A percentile compares a stretch with the other conserved stretches of the same genome.
Conservation (phyloP, 2,113 vertebrate genomes). For the Oryzias curvinotus region DNA sequence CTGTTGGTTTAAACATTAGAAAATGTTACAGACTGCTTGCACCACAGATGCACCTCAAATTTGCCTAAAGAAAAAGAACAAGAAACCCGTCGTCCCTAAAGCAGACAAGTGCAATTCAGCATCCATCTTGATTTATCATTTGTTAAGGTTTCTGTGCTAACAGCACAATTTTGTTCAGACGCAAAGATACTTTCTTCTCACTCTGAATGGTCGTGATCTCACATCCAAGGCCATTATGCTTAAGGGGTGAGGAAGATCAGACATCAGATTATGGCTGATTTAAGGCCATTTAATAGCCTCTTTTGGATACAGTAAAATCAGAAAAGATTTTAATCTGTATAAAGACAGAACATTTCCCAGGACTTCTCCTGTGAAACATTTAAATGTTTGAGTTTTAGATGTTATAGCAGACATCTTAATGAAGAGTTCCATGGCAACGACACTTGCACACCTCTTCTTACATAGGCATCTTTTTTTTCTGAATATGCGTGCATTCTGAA, state of each 20-base stretch:
- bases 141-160: conserved; percentile 48
- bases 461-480: background rate
- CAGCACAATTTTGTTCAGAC: conserved; percentile 55
- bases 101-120: conserved; percentile 22
- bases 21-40: conserved; percentile 16
- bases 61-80: conserved; percentile 19
- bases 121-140: conserved; percentile 54
- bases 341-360: conserved; percentile 51
- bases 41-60: conserved; percentile 29
- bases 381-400: conserved; percentile 57
- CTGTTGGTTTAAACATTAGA: conserved; percentile 11
- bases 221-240: conserved; percentile 61
- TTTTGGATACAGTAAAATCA: conserved; percentile 56
- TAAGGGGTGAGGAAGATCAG: conserved; percentile 66
- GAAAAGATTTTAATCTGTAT: conserved; percentile 21
- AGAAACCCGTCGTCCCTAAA: conserved; percentile 20
- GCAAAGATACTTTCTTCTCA: conserved; percentile 59
- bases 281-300: conserved; percentile 65
- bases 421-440: conserved; percentile 53
- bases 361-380: conserved; percentile 53
- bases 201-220: conserved; percentile 53
- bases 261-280: conserved; percentile 75
- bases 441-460: conserved; percentile 16
- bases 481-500: background rate
- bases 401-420: conserved; percentile 65